Conservation (phyloP, 1,140 invertebrate genomes). For the Diorhabda elongata region DNA sequence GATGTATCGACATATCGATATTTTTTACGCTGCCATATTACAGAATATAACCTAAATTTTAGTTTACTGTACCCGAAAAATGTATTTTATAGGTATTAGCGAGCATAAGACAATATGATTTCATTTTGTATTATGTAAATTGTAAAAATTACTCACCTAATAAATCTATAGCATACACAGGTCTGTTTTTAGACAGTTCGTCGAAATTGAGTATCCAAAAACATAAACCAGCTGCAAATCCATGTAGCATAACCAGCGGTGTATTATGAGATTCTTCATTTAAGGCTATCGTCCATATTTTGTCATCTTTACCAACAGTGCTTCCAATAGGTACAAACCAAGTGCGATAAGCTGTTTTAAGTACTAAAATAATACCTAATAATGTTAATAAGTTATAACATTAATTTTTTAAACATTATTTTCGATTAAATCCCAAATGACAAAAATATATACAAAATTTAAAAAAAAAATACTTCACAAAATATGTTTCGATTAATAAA, state of each 20-base stretch:
- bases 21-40: too few species aligned
- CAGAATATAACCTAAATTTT: too few species aligned
- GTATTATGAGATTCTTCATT: conserved; percentile 68
- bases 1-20: too few species aligned
- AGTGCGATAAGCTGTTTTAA: conserved; percentile 74
- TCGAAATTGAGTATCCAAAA: conserved; percentile 92
- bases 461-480: not conserved
- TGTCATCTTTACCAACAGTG: conserved; percentile 65
- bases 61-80: too few species aligned
- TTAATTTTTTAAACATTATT: not conserved
- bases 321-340: conserved; percentile 82
- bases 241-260: conserved; percentile 88
- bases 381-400: not conserved
- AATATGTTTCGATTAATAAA: too few species aligned
- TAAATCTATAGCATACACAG: conserved; percentile 92
- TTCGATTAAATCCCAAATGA: not conserved
- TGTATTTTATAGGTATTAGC: too few species aligned
- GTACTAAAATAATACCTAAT: conserved; percentile 46
- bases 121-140: too few species aligned
- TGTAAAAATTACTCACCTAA: conserved; percentile 55
- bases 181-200: conserved; percentile 67
- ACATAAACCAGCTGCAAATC: conserved; percentile 87
- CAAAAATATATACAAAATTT: conserved; percentile 3
- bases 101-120: too few species aligned
- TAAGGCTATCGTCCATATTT: conserved; percentile 84